Base-by-base conservation (phyloP, 2,888 invertebrate genomes). In the Drosophila trichaetosa region DNA sequence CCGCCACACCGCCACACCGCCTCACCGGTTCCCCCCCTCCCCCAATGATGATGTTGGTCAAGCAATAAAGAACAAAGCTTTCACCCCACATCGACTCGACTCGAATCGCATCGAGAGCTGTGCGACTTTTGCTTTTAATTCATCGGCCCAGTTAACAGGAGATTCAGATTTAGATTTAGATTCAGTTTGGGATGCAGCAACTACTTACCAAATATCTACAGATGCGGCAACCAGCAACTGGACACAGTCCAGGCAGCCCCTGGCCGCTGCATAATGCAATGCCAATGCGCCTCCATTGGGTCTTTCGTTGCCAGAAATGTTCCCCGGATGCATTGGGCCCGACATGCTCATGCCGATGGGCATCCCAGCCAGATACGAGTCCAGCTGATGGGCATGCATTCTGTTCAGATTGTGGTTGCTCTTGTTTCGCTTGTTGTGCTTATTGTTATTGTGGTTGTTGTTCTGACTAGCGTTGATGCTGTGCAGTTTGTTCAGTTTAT, bases 201-300 rank as follows among this genome's bases (percentile, higher is more conserved):
- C 13, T 53, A 79, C 90, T 94, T 93, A 97, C 97, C 96, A 96
- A 90, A 96, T 95, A 90, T 97, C 96, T 61, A 96, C 95, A 77
- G 96, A 95, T 59, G 97, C 96, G 92, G 96, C 96, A 42, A 97
- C 95, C 52, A 97, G 94, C 27, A 97, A 94, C 82, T 96, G 95
- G 85, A 97, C 97, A 93, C 97, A 97, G 93, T 97, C 97, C 82
- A 97, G 94, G 92, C 97, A 97, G 76, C 97, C 97, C 80, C 97
- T 94, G 68, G 97, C 97, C 36, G 97, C 96, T 18, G 97, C 97
- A 93, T 97, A 97, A 93, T 98, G 97, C 71, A 98, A 94, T 78
- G 97, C 97, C 83, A 97, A 94, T 72, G 97, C 97, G 80, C 96
- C 96, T 92, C 93, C 93, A 76, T 93, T 92, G 82, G 93, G 92